A percentile compares a stretch with the other conserved stretches of the same genome.
These are phyloP conservation scores for Amphiprion clarkii DNA, from an alignment of 2,797 vertebrate species.

Conservation along the genomic window DNA sequence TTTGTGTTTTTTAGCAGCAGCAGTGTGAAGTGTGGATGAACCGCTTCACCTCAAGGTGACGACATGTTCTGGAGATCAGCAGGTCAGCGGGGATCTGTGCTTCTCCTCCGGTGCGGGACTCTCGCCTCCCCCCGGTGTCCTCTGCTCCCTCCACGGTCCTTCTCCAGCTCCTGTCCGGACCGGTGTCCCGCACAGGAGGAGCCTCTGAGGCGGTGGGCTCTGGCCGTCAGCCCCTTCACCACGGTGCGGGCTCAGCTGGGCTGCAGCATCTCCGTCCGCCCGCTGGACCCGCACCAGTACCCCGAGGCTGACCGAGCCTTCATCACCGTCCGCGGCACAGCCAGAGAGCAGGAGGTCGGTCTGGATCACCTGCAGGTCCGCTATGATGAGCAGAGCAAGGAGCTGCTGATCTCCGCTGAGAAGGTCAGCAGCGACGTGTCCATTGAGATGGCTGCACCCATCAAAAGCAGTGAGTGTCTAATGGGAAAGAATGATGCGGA, in stretches of 20 bases:
- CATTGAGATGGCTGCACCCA: constrained; percentile 87
- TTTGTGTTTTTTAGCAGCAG: background rate
- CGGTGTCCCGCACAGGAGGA: background rate
- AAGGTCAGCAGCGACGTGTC: constrained; percentile 71
- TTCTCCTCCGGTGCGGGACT: constrained; percentile 46
- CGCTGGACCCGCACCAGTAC: constrained; percentile 88
- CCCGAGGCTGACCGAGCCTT: constrained; percentile 87
- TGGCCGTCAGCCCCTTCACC: constrained; percentile 87
- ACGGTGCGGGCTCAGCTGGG: constrained; percentile 84
- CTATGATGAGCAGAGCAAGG: constrained; percentile 84
- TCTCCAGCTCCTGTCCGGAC: constrained; percentile 28
- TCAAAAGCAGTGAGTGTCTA: constrained; percentile 88
- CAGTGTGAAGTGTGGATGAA: background rate
- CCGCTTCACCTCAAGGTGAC: background rate
- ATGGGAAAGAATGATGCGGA: background rate
- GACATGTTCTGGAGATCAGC: constrained; percentile 62
- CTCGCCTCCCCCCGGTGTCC: background rate
- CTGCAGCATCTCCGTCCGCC: constrained; percentile 86
- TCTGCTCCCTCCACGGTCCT: constrained; percentile 13
- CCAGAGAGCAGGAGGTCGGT: constrained; percentile 49
- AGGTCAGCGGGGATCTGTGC: constrained; percentile 35
- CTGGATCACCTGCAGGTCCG: constrained; percentile 79
- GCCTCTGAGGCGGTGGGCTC: constrained; percentile 82
- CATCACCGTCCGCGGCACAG: constrained; percentile 79
- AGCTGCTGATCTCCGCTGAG: constrained; percentile 81